Percentiles rank a stretch among this genome's conserved stretches.
phyloP scores from a whole-genome alignment of 2,888 invertebrate genomes.

The Lampropteryx suffumata region DNA sequence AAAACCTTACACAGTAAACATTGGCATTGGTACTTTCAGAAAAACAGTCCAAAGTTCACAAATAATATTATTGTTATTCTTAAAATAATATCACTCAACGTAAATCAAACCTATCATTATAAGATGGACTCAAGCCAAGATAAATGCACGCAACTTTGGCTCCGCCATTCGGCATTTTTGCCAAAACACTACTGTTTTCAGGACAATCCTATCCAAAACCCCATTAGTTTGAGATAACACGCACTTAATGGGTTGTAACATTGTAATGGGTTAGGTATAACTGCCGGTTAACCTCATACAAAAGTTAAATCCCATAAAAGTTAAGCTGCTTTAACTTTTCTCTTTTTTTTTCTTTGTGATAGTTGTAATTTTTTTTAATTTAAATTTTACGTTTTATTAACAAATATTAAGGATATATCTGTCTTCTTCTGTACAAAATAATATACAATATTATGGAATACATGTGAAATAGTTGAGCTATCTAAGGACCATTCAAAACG shows the following conservation, averaged over 20 bases:
- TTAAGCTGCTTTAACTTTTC: background rate
- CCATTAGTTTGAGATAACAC: conserved; percentile 30
- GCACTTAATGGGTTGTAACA: conserved; percentile 22
- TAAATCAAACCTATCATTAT: conserved; percentile 41
- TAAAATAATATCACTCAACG: no score
- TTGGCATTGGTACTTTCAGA: conserved; percentile 32
- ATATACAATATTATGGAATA: no score
- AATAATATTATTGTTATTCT: no score
- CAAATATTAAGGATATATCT: no score
- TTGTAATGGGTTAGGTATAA: conserved; percentile 4
- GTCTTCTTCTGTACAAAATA: no score
- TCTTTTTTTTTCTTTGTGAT: no score
- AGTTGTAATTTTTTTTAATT: no score
- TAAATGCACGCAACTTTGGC: conserved; percentile 54
- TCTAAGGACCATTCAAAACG: no score
- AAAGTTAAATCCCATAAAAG: conserved; percentile 12
- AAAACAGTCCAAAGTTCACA: conserved; percentile 27
- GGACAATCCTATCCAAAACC: conserved; percentile 26
- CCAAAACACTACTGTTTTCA: conserved; percentile 41
- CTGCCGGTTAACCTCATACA: conserved; percentile 18
- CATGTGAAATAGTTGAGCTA: no score
- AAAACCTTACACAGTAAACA: background rate
- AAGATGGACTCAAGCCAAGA: conserved; percentile 57
- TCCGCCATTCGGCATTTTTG: conserved; percentile 46
- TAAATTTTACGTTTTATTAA: no score